Evolutionary conservation across 2,888 invertebrate genomes (phyloP).

Genomic region (Hirtodrosophila trivittata): DNA sequence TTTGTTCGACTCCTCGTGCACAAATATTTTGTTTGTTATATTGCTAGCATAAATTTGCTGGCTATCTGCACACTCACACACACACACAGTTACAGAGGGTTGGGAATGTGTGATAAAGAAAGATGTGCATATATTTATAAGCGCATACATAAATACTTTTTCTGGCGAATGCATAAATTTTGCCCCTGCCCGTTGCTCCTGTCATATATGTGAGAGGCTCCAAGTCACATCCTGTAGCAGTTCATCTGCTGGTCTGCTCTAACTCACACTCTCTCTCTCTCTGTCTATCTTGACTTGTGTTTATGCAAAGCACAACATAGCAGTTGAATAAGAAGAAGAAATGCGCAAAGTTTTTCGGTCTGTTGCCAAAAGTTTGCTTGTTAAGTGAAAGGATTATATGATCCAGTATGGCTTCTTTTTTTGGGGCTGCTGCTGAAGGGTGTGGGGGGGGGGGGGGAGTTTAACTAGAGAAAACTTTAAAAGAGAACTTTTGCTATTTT

Average conservation of each 20-base stretch:
- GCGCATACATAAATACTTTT: conserved; percentile 76
- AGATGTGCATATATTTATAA: conserved; percentile 73
- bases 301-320: conserved; percentile 71
- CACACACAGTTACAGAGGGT: conserved; percentile 8
- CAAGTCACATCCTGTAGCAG: conserved; percentile 55
- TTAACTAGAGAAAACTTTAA: conserved; percentile 43
- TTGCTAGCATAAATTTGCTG: conserved; percentile 75
- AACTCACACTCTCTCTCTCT: conserved; percentile 2
- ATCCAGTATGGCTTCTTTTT: conserved; percentile 54
- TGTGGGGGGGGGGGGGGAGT: background rate
- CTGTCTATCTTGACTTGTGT: conserved; percentile 64
- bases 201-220: conserved; percentile 37
- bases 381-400: conserved; percentile 78
- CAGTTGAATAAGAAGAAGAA: conserved; percentile 46
- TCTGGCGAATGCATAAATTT: conserved; percentile 74
- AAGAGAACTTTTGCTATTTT: conserved; percentile 64
- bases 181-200: conserved; percentile 42
- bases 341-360: conserved; percentile 63
- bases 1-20: conserved; percentile 64
- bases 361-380: conserved; percentile 76
- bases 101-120: conserved; percentile 8
- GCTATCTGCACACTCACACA: conserved; percentile 64
- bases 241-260: too few relatives aligned
- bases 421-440: background rate
- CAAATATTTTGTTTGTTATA: conserved; percentile 76